Conservation (phyloP, 2,888 invertebrate species). For the Hydroisotoma schaefferi region DNA sequence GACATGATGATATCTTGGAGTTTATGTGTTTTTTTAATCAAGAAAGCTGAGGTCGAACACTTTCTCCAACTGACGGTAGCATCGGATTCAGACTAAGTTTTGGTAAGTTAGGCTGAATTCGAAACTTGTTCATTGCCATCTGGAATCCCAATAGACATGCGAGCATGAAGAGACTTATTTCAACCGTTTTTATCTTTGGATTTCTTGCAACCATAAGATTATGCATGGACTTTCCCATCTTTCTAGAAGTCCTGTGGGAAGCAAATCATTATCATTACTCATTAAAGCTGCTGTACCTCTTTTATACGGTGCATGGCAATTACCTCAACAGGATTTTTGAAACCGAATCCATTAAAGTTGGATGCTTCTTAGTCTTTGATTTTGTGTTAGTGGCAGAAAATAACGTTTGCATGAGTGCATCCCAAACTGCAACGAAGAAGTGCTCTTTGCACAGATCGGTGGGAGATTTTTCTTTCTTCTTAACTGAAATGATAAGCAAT, state of each 20-base stretch:
- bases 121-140: not conserved
- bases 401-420: not conserved
- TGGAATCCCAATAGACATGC: not conserved
- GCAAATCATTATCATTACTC: too few species aligned
- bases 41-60: too few species aligned
- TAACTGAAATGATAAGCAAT: not conserved
- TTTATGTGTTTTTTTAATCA: too few species aligned
- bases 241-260: not conserved
- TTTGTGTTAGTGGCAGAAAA: not conserved
- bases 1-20: too few species aligned
- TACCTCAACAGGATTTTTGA: conserved; percentile 2
- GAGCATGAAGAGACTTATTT: not conserved
- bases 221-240: not conserved
- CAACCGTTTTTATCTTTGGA: not conserved
- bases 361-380: not conserved
- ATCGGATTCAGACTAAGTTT: not conserved
- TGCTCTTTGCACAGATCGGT: not conserved
- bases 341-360: not conserved
- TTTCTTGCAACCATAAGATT: not conserved
- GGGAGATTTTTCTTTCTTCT: not conserved
- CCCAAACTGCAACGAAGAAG: not conserved
- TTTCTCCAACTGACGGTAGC: not conserved
- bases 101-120: not conserved
- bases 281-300: too few species aligned
- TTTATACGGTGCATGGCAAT: too few species aligned